Evolutionary conservation across 2,797 vertebrate species (phyloP), one percentile per base, ranked within the genome.

Genomic region (Xenentodon cancila): DNA sequence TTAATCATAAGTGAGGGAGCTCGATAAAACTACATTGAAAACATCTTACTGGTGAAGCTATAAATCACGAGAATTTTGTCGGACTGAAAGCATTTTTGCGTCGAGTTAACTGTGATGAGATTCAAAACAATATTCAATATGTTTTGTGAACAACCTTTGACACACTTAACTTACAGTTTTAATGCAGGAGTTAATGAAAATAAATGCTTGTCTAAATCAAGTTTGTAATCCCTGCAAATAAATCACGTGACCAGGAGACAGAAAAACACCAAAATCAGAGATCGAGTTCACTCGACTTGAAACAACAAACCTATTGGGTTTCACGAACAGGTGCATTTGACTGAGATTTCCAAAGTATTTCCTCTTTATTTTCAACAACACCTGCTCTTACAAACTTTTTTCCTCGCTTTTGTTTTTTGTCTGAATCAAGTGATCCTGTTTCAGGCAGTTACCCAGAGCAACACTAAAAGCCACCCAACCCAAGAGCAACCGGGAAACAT

Each of bases 401-500:
- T 59, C 48, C 56, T 53, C 42, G 49, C 51, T 54, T 66, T 52
- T 48, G 47, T 70, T 51, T 13, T 37, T 32, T 9, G 6, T 32
- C 9, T 50, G 64, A 79, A 87, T 86, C 64, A 75, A 91, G 75
- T 82, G 89, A 85, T 91, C 86, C 77, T 82, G 82, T 88, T 90
- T 90, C 90, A 90, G 80, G 84, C 86, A 85, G 85, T 86, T 82
- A 82, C 74, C 57, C 68, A 75, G 71, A 75, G 86, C 79, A 81
- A 78, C 88, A 78, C 90, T 94, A 93, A 93, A 93, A 94, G 92
- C 78, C 78, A 89, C 83, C 89, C 89, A 90, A 88, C 89, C 92
- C 81, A 79, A 60, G 70, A 91, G 86, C 88, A 88, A 93, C 85
- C 92, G 91, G 92, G 94, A 94, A 94, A 89, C 92, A 92, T 93